phyloP scores from a whole-genome alignment of 2,888 invertebrate genomes.

The Chorisops tibialis region DNA sequence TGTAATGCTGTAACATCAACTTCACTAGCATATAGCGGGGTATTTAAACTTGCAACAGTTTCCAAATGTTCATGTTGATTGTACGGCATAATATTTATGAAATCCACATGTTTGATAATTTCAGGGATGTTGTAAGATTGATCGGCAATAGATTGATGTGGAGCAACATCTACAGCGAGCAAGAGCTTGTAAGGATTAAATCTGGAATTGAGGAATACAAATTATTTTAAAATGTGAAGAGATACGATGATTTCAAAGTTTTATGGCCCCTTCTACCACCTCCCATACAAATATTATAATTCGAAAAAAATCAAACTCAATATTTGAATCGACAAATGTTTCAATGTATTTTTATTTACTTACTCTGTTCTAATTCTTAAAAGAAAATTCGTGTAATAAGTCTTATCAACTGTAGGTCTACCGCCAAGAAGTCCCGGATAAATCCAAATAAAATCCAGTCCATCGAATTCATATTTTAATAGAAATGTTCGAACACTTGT shows the following conservation, averaged over 20 bases:
- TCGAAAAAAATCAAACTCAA: too few species aligned
- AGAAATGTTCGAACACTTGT: conserved; percentile 42
- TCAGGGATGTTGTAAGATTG: conserved; percentile 59
- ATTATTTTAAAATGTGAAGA: too few species aligned
- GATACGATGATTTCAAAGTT: too few species aligned
- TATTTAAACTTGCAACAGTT: conserved; percentile 61
- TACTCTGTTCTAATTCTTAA: conserved; percentile 43
- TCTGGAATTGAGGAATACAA: conserved; percentile 39
- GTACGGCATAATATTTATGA: conserved; percentile 71
- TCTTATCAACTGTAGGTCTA: conserved; percentile 42
- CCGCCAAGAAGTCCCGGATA: conserved; percentile 56
- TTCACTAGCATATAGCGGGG: conserved; percentile 59
- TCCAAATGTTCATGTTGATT: conserved; percentile 72
- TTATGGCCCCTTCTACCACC: too few species aligned
- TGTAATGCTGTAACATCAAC: conserved; percentile 46
- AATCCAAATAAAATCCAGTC: conserved; percentile 62
- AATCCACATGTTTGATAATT: conserved; percentile 59
- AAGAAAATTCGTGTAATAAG: conserved; percentile 42
- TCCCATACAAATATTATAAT: too few species aligned
- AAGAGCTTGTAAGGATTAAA: conserved; percentile 55
- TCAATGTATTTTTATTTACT: too few species aligned
- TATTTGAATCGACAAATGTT: too few species aligned
- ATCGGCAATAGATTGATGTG: conserved; percentile 54
- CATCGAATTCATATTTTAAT: conserved; percentile 54
- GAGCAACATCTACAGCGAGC: conserved; percentile 60